Base-by-base conservation (phyloP, 1,140 invertebrate genomes). In the Conopomorpha cramerella region DNA sequence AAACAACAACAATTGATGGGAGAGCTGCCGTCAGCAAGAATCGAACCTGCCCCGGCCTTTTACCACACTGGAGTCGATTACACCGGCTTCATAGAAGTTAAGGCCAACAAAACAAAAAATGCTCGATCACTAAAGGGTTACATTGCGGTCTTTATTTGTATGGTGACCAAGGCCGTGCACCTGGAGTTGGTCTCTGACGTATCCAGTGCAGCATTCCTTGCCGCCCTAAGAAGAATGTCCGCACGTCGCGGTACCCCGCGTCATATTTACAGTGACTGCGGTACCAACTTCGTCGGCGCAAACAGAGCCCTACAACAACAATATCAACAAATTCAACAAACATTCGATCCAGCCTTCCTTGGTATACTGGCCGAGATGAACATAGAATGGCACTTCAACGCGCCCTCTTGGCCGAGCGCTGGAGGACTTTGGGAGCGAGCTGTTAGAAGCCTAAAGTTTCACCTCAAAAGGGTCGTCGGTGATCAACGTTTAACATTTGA, bases 121-220 rank as follows among this genome's bases (percentile, higher is more conserved):
- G n/a, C n/a, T n/a, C n/a, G 23, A 12, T n/a, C 27, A 37, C 16
- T 2, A 71, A 72, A 32, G 39, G 49, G 6, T n/a, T 72, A 51
- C 37, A 42, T 63, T n/a, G 52, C 44, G 3, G 8, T 81, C 3
- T 67, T 67, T 25, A 73, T 62, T 0, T 73, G 62, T 34, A 37
- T 38, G 38, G 49, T 16, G 41, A 58, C 51, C 2, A 50, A 68
- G 36, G 72, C 68, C 0, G 45, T 80, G 2, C 73, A 81, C 37
- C 19, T 79, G 6, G 72, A 79, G 39, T 16, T 64, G 0, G 57
- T 54, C 0, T 46, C 48, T n/a, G 53, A 45, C 10, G 30, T 79
- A 6, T 39, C 47, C 8, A 63, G 66, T 3, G 46, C 62, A 16
- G 43, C 42, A 3, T 72, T 70, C 42, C 26, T 77, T 11, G 46